These are phyloP conservation scores for Meriones unguiculatus DNA, from an alignment of 2,113 vertebrate genomes.

Conservation along the genomic window DNA sequence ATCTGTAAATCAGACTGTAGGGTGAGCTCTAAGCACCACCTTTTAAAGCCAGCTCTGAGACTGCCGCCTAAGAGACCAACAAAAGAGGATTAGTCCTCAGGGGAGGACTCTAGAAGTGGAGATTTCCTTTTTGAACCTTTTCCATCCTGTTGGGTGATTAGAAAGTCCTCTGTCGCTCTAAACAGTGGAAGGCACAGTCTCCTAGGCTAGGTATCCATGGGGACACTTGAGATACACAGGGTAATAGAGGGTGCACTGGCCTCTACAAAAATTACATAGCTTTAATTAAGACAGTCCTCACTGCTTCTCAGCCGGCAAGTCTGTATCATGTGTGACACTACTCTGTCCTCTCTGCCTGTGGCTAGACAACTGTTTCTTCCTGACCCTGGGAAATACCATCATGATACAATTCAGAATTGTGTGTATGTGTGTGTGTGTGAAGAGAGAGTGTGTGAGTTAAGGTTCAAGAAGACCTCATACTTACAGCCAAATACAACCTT, in stretches of 20 bases:
- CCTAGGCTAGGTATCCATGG: neutral
- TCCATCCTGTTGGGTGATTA: slow-evolving; percentile 35
- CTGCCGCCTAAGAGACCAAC: neutral
- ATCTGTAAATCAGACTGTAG: neutral
- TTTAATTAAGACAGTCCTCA: slow-evolving; percentile 15
- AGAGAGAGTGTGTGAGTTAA: neutral
- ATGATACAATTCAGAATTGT: neutral
- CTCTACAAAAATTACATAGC: neutral
- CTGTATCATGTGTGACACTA: neutral
- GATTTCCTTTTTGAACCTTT: slow-evolving; percentile 37
- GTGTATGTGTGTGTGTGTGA: neutral
- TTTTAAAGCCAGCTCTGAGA: slow-evolving; percentile 28
- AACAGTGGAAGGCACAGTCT: slow-evolving; percentile 22
- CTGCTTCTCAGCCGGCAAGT: neutral
- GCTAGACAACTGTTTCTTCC: neutral
- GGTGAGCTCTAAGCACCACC: neutral
- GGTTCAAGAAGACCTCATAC: neutral
- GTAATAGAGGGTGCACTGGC: neutral
- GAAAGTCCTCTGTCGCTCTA: neutral
- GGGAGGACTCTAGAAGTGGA: neutral
- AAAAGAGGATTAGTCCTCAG: neutral
- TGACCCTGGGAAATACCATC: neutral
- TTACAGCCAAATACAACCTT: neutral
- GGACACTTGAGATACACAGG: slow-evolving; percentile 7
- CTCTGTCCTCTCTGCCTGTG: neutral